phyloP scores from a whole-genome alignment of 2,888 invertebrate genomes.

The Lycia hirtaria region DNA sequence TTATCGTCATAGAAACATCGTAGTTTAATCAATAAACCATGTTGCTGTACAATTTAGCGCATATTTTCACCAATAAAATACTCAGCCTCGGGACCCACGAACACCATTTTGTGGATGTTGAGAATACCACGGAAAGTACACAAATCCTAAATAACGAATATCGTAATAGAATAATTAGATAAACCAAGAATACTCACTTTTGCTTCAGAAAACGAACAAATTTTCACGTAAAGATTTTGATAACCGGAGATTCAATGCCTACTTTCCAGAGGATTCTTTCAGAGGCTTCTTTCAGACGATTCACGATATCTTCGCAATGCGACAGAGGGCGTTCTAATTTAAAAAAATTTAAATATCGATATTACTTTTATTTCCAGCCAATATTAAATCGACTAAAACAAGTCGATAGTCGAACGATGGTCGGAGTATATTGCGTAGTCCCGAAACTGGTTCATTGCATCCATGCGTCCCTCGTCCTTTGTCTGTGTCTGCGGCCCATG shows the following conservation, averaged over 20 bases:
- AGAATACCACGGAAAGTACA: conserved; percentile 37
- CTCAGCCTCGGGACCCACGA: conserved; percentile 51
- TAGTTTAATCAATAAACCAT: conserved; percentile 75
- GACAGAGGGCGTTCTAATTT: conserved; percentile 81
- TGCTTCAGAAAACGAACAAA: conserved; percentile 77
- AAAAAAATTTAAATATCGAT: conserved; percentile 49
- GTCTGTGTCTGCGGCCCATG: too few species aligned
- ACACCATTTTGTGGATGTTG: conserved; percentile 59
- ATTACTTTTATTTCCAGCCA: conserved; percentile 46
- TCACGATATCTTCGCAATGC: conserved; percentile 61
- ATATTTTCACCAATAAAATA: conserved; percentile 57
- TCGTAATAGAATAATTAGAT: conserved; percentile 42
- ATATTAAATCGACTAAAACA: conserved; percentile 35
- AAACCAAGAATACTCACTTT: conserved; percentile 74
- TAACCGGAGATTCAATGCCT: conserved; percentile 83
- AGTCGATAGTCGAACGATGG: too few species aligned
- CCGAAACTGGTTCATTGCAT: too few species aligned
- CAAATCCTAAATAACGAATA: conserved; percentile 27
- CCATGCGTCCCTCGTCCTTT: too few species aligned
- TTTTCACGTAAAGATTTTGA: conserved; percentile 85
- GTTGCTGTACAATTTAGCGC: conserved; percentile 61
- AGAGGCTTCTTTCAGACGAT: conserved; percentile 82
- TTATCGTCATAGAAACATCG: conserved; percentile 75
- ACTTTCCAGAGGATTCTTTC: conserved; percentile 85
- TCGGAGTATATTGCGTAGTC: too few species aligned